phyloP scores from a whole-genome alignment of 1,140 invertebrate genomes.

The Macrotrachela quadricornifera region DNA sequence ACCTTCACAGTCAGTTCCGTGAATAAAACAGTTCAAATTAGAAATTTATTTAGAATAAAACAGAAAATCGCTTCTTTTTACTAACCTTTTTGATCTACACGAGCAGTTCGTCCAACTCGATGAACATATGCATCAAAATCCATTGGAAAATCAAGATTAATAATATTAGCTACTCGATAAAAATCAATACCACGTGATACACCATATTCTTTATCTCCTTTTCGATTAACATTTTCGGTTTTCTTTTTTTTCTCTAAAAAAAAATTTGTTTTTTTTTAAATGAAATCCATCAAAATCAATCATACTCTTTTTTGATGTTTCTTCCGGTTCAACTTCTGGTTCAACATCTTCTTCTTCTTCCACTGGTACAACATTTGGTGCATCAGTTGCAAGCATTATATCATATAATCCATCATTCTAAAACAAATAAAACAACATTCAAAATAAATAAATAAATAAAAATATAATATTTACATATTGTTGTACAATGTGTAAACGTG shows the following conservation, averaged over 20 bases:
- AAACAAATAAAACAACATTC: constrained; percentile 74
- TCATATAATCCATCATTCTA: constrained; percentile 85
- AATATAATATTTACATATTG: too few species aligned
- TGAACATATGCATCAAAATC: constrained; percentile 74
- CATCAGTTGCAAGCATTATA: constrained; percentile 90
- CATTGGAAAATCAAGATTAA: constrained; percentile 89
- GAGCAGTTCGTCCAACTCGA: constrained; percentile 48
- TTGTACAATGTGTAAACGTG: constrained; percentile 35
- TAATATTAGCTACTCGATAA: constrained; percentile 82
- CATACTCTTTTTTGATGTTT: neutral
- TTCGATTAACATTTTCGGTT: too few species aligned
- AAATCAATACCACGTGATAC: constrained; percentile 63
- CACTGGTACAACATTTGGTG: constrained; percentile 34
- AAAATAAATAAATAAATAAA: constrained; percentile 7
- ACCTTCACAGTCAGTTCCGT: too few species aligned
- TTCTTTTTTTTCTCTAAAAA: too few species aligned
- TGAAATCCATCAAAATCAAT: too few species aligned
- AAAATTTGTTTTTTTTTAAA: too few species aligned
- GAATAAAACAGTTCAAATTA: too few species aligned
- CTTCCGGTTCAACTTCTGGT: constrained; percentile 38
- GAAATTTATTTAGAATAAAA: too few species aligned
- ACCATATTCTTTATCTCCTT: too few species aligned
- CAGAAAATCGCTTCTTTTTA: too few species aligned
- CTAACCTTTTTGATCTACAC: too few species aligned
- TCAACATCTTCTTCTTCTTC: constrained; percentile 4